phyloP scores from a whole-genome alignment of 2,888 invertebrate genomes.

The Microctonus hyperodae region DNA sequence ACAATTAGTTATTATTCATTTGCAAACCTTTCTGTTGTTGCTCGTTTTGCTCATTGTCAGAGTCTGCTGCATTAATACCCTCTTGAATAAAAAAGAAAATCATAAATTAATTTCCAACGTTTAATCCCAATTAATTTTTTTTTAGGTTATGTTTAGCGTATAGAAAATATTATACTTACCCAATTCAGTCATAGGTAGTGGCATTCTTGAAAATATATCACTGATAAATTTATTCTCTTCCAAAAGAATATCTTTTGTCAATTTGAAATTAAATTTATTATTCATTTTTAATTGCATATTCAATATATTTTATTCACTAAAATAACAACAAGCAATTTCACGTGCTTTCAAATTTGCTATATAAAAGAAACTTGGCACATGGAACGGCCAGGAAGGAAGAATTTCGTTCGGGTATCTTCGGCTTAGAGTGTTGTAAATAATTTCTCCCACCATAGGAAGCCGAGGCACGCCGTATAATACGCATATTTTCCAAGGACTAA shows the following conservation, averaged over 20 bases:
- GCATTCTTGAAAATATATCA: conserved; percentile 67
- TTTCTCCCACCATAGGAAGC: too few species aligned
- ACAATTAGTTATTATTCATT: not conserved
- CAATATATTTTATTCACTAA: not conserved
- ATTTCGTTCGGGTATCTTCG: too few species aligned
- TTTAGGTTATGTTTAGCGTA: not conserved
- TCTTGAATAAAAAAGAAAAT: conserved; percentile 32
- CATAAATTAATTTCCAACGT: not conserved
- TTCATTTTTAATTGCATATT: conserved; percentile 58
- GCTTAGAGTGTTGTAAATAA: too few species aligned
- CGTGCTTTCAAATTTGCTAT: too few species aligned
- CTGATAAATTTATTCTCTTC: conserved; percentile 70
- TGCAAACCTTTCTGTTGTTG: conserved; percentile 26
- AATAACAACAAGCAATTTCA: not conserved
- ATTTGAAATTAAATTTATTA: conserved; percentile 56
- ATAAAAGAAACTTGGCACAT: too few species aligned
- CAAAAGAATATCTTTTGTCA: conserved; percentile 62
- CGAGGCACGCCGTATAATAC: too few species aligned
- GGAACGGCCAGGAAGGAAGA: too few species aligned
- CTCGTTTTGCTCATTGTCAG: conserved; percentile 30
- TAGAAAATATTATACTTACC: conserved; percentile 53
- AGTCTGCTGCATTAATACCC: conserved; percentile 38
- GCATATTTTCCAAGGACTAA: too few species aligned
- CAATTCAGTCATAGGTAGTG: conserved; percentile 65
- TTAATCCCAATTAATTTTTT: not conserved